Conservation (phyloP, 2,113 vertebrate genomes). For the Chaetura pelagica region DNA sequence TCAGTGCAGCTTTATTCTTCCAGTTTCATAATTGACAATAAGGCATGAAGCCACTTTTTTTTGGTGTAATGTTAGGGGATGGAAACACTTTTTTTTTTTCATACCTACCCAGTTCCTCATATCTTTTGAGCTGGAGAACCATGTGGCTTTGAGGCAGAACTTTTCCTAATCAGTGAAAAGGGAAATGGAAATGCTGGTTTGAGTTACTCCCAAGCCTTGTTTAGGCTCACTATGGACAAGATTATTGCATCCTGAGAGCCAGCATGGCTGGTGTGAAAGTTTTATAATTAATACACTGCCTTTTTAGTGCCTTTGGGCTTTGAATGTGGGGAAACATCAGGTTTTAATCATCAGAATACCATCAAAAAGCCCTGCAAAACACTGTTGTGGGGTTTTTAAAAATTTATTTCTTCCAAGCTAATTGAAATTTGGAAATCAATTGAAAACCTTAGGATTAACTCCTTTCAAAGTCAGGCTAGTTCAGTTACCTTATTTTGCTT, state of each 20-base stretch:
- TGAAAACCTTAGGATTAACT: not conserved
- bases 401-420: not conserved
- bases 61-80: not conserved
- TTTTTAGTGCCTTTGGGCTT: not conserved
- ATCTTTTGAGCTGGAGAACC: not conserved
- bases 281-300: not conserved
- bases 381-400: not conserved
- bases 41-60: not conserved
- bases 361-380: not conserved
- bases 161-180: not conserved
- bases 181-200: not conserved
- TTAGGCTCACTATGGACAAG: not conserved
- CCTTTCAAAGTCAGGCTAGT: not conserved
- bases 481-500: not conserved
- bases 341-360: not conserved
- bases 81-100: not conserved
- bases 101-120: not conserved
- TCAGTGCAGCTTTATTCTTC: not conserved
- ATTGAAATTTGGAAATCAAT: not conserved
- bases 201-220: not conserved
- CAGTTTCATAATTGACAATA: not conserved
- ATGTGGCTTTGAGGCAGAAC: not conserved
- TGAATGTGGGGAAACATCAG: not conserved
- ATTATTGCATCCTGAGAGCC: not conserved
- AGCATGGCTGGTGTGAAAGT: not conserved